phyloP scores from a whole-genome alignment of 2,888 invertebrate genomes.

The Gari tellinella region DNA sequence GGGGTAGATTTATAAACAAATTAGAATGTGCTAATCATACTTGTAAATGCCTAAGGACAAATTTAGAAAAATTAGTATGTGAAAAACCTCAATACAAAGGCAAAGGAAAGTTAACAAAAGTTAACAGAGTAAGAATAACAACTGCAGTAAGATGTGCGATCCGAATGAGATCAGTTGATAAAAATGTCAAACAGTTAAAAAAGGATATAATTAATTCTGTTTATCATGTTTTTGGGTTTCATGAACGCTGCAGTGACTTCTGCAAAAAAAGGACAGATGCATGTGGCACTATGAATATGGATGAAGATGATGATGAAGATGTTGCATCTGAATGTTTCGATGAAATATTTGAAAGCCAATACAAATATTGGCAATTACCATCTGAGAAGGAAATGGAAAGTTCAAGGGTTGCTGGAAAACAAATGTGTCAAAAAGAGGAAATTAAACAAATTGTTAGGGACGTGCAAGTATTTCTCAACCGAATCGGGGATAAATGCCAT shows the following conservation, averaged over 20 bases:
- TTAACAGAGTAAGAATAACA: conserved; percentile 17
- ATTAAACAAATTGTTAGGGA: conserved; percentile 27
- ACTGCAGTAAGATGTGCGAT: conserved; percentile 52
- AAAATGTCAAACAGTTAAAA: conserved; percentile 13
- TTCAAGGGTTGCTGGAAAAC: neutral
- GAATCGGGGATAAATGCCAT: too few species aligned
- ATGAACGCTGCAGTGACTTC: too few species aligned
- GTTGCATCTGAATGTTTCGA: conserved; percentile 4
- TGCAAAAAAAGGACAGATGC: conserved; percentile 11
- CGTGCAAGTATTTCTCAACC: conserved; percentile 25
- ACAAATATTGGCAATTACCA: conserved; percentile 19
- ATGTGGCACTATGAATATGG: neutral
- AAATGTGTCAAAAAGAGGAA: neutral
- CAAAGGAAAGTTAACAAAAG: conserved; percentile 23
- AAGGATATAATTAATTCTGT: conserved; percentile 48
- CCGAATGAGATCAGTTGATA: conserved; percentile 24
- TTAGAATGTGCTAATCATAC: conserved; percentile 41
- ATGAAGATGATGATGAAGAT: neutral
- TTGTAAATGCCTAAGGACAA: conserved; percentile 30
- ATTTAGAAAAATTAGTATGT: conserved; percentile 27
- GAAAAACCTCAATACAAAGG: conserved; percentile 38
- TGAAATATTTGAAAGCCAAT: conserved; percentile 16
- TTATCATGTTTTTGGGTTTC: conserved; percentile 51
- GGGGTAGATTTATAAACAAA: conserved; percentile 24
- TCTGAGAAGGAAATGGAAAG: conserved; percentile 15